A percentile compares a stretch with the other conserved stretches of the same genome.
phyloP scores from a whole-genome alignment of 1,140 invertebrate genomes.

The Cephus cinctus region DNA sequence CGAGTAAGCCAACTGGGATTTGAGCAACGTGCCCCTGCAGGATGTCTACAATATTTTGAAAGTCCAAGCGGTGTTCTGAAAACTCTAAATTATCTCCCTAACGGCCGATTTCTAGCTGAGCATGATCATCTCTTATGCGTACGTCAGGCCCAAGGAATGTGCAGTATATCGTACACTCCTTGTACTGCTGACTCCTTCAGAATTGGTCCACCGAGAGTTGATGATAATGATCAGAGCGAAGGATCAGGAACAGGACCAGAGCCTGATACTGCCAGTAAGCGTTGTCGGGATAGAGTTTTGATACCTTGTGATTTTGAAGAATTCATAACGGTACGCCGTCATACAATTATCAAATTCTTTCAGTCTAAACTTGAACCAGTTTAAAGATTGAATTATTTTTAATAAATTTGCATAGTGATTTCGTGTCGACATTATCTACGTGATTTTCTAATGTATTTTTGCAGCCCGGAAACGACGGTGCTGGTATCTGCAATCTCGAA shows the following conservation, averaged over 20 bases:
- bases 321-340: slow-evolving; percentile 67
- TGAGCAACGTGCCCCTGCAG: slow-evolving; percentile 68
- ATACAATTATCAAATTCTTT: slow-evolving; percentile 11
- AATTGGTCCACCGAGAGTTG: slow-evolving; percentile 61
- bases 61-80: slow-evolving; percentile 63
- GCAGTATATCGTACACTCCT: slow-evolving; percentile 73
- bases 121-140: slow-evolving; percentile 79
- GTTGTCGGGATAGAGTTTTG: slow-evolving; percentile 71
- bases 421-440: too few species aligned
- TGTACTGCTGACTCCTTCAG: slow-evolving; percentile 75
- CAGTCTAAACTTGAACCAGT: slow-evolving; percentile 1
- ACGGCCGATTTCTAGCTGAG: slow-evolving; percentile 74
- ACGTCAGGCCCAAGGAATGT: slow-evolving; percentile 68
- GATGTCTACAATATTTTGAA: slow-evolving; percentile 72
- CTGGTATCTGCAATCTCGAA: slow-evolving; percentile 68
- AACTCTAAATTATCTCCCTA: slow-evolving; percentile 78
- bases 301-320: slow-evolving; percentile 82
- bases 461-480: slow-evolving; percentile 57
- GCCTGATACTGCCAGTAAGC: slow-evolving; percentile 30
- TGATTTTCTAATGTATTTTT: too few species aligned
- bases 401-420: slow-evolving; percentile 18
- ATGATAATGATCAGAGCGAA: slow-evolving; percentile 32
- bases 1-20: slow-evolving; percentile 71
- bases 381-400: slow-evolving; percentile 11
- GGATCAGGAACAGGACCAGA: slow-evolving; percentile 38